Conservation (phyloP, 2,888 invertebrate genomes). For the Acrobasis repandana region DNA sequence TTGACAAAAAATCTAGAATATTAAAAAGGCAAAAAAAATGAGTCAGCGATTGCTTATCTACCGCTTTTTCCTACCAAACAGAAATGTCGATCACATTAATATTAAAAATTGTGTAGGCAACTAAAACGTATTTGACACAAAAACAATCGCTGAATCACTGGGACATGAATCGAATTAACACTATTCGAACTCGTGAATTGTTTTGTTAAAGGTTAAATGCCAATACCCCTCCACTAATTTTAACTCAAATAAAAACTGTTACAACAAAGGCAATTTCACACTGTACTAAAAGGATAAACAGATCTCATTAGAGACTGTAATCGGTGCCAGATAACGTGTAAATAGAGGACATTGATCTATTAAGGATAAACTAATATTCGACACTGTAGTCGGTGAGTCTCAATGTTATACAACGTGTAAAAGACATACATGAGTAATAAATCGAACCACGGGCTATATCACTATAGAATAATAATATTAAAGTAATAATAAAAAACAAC, state of each 20-base stretch:
- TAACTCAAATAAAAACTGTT: constrained; percentile 39
- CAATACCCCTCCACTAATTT: constrained; percentile 50
- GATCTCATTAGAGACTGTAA: too few species aligned
- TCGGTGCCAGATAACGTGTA: too few species aligned
- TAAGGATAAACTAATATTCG: too few species aligned
- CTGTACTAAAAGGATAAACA: constrained; percentile 11
- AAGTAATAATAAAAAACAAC: too few species aligned
- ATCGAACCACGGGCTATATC: too few species aligned
- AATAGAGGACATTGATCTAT: too few species aligned
- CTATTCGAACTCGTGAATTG: constrained; percentile 40
- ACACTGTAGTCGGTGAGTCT: too few species aligned
- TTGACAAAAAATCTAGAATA: constrained; percentile 41
- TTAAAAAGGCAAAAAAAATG: constrained; percentile 44
- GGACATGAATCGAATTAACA: constrained; percentile 41
- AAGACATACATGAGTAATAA: too few species aligned
- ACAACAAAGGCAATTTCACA: not conserved
- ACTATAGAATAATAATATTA: too few species aligned
- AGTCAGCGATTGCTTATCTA: not conserved
- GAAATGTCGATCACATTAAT: too few species aligned
- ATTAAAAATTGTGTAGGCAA: too few species aligned
- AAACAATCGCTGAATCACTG: constrained; percentile 7
- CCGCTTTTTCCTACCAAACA: not conserved
- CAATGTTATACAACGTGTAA: too few species aligned
- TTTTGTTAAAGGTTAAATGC: constrained; percentile 57
- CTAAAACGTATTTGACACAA: not conserved